Percentiles rank a stretch among this genome's conserved stretches.
Conservation (phyloP, 1,140 invertebrate genomes). For the Ectropis grisescens region DNA sequence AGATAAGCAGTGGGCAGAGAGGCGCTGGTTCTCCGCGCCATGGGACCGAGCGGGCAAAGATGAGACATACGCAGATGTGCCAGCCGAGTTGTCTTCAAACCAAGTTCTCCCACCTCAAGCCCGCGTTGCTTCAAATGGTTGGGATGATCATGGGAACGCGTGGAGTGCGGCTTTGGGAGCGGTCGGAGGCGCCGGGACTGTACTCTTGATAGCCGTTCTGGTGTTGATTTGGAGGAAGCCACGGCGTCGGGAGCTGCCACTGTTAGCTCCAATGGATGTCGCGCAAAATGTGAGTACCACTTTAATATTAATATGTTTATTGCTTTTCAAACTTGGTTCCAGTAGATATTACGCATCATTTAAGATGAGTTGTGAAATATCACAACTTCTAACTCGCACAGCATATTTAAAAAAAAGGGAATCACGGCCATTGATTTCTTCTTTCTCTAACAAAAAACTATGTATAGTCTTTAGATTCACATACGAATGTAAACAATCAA, state of each 20-base stretch:
- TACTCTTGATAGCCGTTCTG: slow-evolving; percentile 37
- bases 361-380: no score
- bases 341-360: no score
- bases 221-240: slow-evolving; percentile 37
- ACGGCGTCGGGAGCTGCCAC: slow-evolving; percentile 25
- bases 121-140: slow-evolving; percentile 8
- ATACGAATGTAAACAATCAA: no score
- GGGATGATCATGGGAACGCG: slow-evolving; percentile 22
- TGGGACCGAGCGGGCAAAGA: slow-evolving; percentile 28
- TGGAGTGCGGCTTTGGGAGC: slow-evolving; percentile 50
- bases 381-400: no score
- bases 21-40: slow-evolving; percentile 25
- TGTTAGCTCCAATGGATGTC: slow-evolving; percentile 49
- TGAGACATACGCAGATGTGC: no score
- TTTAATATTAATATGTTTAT: slow-evolving; percentile 5
- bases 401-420: no score
- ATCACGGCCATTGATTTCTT: no score
- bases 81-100: no score
- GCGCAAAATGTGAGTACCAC: slow-evolving; percentile 40
- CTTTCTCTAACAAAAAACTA: no score
- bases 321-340: no score
- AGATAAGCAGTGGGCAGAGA: slow-evolving; percentile 53
- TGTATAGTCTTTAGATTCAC: no score
- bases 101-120: slow-evolving; percentile 24
- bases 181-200: slow-evolving; percentile 36